Evolutionary conservation across 2,113 vertebrate genomes (phyloP).

Genomic region (Oceanites oceanicus): DNA sequence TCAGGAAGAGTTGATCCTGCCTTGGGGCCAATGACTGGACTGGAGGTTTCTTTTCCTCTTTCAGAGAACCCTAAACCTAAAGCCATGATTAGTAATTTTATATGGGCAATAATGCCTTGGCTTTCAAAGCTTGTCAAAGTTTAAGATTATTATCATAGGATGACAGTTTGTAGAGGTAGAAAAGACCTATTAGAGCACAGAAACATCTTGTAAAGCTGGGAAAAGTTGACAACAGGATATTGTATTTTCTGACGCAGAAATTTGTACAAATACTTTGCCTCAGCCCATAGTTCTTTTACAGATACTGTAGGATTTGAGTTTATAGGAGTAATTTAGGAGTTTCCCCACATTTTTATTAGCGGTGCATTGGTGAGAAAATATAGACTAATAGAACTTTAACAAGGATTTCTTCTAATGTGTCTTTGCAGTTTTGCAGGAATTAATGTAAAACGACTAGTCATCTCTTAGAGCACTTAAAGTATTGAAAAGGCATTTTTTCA

Average conservation of each 20-base stretch:
- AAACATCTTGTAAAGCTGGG: not conserved
- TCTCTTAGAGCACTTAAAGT: not conserved
- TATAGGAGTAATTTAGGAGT: not conserved
- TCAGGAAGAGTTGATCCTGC: not conserved
- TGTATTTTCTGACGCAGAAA: not conserved
- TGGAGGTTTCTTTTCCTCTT: not conserved
- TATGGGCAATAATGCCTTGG: not conserved
- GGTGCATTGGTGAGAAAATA: not conserved
- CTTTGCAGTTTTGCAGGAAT: not conserved
- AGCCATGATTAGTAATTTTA: not conserved
- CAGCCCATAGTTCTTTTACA: not conserved
- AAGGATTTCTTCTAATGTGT: constrained; percentile 4
- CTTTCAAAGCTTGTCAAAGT: not conserved
- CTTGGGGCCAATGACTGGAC: not conserved
- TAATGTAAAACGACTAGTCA: not conserved
- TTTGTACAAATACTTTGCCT: not conserved
- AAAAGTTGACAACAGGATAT: not conserved
- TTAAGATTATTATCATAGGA: not conserved
- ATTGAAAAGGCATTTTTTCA: constrained; percentile 3
- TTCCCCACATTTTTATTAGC: not conserved
- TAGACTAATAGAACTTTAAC: not conserved
- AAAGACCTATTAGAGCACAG: not conserved
- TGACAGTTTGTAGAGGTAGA: not conserved
- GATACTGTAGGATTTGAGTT: not conserved
- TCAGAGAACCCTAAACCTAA: not conserved